A percentile compares a stretch with the other conserved stretches of the same genome.
phyloP scores from a whole-genome alignment of 64 coral and sea anemone genomes.

The Stichodactyla mertensii region DNA sequence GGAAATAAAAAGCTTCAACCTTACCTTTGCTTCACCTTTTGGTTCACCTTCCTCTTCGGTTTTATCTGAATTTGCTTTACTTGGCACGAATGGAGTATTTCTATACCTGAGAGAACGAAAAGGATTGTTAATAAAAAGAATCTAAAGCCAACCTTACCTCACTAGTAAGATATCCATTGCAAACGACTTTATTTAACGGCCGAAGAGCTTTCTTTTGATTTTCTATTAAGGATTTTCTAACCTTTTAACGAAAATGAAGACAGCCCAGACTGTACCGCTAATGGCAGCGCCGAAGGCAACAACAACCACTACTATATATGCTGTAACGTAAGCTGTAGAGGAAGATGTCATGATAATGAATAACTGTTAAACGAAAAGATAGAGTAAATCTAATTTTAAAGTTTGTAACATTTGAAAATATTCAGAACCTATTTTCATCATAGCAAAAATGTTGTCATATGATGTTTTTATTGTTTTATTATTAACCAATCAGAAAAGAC shows the following conservation, averaged over 20 bases:
- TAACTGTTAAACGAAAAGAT: not conserved
- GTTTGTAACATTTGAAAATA: too few relatives aligned
- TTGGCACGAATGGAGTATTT: not conserved
- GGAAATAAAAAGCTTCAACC: too few relatives aligned
- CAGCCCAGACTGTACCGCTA: constrained; percentile 86
- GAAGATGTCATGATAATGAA: not conserved
- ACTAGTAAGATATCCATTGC: too few relatives aligned
- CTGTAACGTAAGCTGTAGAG: constrained; percentile 74
- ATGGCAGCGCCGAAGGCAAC: constrained; percentile 86
- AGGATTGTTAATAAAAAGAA: not conserved
- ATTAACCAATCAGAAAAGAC: too few relatives aligned
- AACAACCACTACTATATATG: constrained; percentile 82
- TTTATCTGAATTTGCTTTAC: not conserved
- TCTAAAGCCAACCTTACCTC: too few relatives aligned
- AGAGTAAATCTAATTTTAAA: too few relatives aligned
- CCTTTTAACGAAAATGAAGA: constrained; percentile 92
- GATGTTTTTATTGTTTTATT: too few relatives aligned
- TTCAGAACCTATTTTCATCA: too few relatives aligned
- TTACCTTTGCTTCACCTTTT: constrained; percentile 1
- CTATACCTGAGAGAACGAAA: not conserved
- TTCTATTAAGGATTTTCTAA: not conserved
- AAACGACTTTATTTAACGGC: too few relatives aligned
- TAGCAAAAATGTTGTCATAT: too few relatives aligned
- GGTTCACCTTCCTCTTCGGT: not conserved
- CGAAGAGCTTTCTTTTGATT: too few relatives aligned